A percentile compares a stretch with the other conserved stretches of the same genome.
These are phyloP conservation scores for Dynastes maya DNA, from an alignment of 2,888 invertebrate species.

Conservation along the genomic window DNA sequence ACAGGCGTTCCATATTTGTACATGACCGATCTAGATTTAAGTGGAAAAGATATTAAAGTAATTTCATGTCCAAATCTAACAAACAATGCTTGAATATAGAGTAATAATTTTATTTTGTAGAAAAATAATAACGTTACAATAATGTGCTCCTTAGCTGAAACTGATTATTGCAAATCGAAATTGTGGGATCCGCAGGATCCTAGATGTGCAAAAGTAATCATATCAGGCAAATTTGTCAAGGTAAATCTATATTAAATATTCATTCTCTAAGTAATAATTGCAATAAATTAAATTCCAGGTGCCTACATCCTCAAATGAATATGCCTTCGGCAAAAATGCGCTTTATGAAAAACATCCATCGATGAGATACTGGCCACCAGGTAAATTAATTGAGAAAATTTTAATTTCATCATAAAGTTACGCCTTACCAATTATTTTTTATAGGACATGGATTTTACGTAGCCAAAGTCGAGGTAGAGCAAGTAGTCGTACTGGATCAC, in stretches of 20 bases:
- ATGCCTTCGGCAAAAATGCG: slow-evolving; percentile 75
- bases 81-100: background rate
- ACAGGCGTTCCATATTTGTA: slow-evolving; percentile 84
- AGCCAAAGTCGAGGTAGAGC: slow-evolving; percentile 82
- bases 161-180: slow-evolving; percentile 76
- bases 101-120: slow-evolving; percentile 66
- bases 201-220: slow-evolving; percentile 81
- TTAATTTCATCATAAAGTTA: background rate
- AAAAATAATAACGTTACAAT: slow-evolving; percentile 78
- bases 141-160: slow-evolving; percentile 80
- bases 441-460: slow-evolving; percentile 87
- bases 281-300: slow-evolving; percentile 69
- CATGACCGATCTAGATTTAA: slow-evolving; percentile 81
- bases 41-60: slow-evolving; percentile 79
- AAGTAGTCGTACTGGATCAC: slow-evolving; percentile 84
- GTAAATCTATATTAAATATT: slow-evolving; percentile 66
- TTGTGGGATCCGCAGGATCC: slow-evolving; percentile 84
- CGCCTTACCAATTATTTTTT: slow-evolving; percentile 55
- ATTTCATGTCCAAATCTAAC: slow-evolving; percentile 57
- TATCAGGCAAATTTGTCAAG: slow-evolving; percentile 79
- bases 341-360: slow-evolving; percentile 81
- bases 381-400: slow-evolving; percentile 64
- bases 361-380: slow-evolving; percentile 79
- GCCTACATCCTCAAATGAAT: slow-evolving; percentile 73
- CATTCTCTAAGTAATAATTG: background rate